Conservation (phyloP, 2,113 vertebrate species). For the Bambusicola thoracicus region DNA sequence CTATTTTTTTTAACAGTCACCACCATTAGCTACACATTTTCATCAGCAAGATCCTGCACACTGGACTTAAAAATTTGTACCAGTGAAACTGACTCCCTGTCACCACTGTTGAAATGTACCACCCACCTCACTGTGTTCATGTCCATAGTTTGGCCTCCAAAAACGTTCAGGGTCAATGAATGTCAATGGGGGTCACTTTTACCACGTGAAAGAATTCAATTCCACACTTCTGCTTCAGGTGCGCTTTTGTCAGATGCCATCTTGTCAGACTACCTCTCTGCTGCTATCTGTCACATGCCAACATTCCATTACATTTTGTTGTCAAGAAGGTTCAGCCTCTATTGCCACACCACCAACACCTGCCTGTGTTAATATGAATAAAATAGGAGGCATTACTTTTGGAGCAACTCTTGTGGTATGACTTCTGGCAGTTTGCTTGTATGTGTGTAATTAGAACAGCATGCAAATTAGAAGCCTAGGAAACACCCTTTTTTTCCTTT, state of each 20-base stretch:
- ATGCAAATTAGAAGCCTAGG: not conserved
- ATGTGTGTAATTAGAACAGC: not conserved
- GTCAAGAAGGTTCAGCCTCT: not conserved
- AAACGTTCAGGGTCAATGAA: not conserved
- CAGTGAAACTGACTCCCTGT: not conserved
- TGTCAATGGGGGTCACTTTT: not conserved
- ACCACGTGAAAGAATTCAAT: not conserved
- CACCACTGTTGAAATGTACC: not conserved
- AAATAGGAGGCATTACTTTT: not conserved
- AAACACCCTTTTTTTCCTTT: not conserved
- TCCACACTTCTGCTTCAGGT: not conserved
- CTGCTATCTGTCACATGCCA: not conserved
- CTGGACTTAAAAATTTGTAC: not conserved
- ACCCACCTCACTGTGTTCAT: not conserved
- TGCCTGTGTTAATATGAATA: too few relatives aligned
- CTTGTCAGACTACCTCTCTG: not conserved
- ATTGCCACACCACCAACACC: not conserved
- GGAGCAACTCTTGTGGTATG: not conserved
- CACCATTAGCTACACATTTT: not conserved
- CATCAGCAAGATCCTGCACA: not conserved
- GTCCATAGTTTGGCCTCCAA: not conserved
- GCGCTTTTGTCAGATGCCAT: not conserved
- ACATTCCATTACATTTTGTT: too few relatives aligned
- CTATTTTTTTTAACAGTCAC: not conserved
- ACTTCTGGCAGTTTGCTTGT: conserved; percentile 46